These are phyloP conservation scores for Cylas formicarius DNA, from an alignment of 1,140 invertebrate genomes.

Conservation along the genomic window DNA sequence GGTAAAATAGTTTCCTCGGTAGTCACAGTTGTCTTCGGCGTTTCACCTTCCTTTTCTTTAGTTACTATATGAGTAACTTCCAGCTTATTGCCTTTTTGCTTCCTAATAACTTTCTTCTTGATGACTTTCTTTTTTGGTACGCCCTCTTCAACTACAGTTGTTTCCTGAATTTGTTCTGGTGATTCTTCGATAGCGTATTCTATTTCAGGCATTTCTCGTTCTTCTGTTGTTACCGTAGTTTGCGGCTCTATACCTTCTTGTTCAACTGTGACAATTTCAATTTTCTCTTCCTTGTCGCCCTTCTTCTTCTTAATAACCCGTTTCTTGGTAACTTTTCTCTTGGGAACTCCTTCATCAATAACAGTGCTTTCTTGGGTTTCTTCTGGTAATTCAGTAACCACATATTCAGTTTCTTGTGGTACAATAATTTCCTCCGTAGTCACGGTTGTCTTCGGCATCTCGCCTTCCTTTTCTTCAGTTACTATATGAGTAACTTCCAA, in stretches of 20 bases:
- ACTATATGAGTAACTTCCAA: constrained; percentile 35
- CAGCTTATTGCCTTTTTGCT: constrained; percentile 31
- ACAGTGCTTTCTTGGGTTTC: constrained; percentile 25
- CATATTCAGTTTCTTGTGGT: constrained; percentile 39
- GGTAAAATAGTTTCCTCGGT: constrained; percentile 28
- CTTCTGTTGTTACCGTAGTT: constrained; percentile 32
- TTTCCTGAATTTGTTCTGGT: constrained; percentile 41
- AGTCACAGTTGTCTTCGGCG: constrained; percentile 35
- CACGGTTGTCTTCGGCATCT: constrained; percentile 33
- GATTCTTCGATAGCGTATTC: constrained; percentile 24
- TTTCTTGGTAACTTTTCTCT: constrained; percentile 35
- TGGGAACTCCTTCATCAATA: constrained; percentile 29
- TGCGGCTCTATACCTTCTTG: constrained; percentile 26
- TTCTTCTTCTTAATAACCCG: constrained; percentile 37
- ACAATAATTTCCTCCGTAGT: constrained; percentile 42
- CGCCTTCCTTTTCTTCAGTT: constrained; percentile 35
- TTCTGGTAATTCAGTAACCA: constrained; percentile 37
- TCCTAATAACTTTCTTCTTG: constrained; percentile 38
- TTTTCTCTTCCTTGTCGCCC: constrained; percentile 32
- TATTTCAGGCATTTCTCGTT: constrained; percentile 27
- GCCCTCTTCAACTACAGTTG: constrained; percentile 29
- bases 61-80: constrained; percentile 34
- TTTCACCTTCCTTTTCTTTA: constrained; percentile 41
- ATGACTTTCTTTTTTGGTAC: constrained; percentile 15
- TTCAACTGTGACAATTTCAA: constrained; percentile 35